phyloP scores from a whole-genome alignment of 2,888 invertebrate genomes.

The Synergus japonicus region DNA sequence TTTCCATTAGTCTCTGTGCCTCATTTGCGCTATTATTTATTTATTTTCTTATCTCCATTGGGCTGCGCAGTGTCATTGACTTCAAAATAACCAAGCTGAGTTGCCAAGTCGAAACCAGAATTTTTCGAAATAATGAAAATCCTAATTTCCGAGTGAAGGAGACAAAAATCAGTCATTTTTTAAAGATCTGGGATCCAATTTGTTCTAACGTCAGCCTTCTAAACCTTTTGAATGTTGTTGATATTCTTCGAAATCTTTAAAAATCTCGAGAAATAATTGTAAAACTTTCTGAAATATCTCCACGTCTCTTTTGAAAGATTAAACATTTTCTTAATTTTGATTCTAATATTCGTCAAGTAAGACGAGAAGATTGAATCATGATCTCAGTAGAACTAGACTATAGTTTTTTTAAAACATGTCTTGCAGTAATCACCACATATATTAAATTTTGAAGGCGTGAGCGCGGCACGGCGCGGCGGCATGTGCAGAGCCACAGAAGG shows the following conservation, averaged over 20 bases:
- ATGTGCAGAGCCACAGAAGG: conserved; percentile 62
- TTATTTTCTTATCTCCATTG: conserved; percentile 48
- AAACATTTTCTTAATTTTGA: too few species aligned
- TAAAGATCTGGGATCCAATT: too few species aligned
- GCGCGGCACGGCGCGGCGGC: conserved; percentile 46
- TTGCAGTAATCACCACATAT: neutral
- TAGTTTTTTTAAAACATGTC: neutral
- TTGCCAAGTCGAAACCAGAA: neutral
- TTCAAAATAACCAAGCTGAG: conserved; percentile 18
- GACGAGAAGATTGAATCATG: too few species aligned
- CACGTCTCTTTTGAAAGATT: too few species aligned
- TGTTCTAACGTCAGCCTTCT: too few species aligned
- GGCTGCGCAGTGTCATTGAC: conserved; percentile 48
- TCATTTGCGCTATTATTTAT: conserved; percentile 37
- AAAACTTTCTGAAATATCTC: too few species aligned
- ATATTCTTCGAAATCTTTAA: too few species aligned
- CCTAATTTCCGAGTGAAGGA: too few species aligned
- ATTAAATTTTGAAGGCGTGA: neutral
- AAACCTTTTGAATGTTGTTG: too few species aligned
- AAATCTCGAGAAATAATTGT: too few species aligned
- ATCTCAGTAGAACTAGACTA: neutral
- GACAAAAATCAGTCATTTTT: too few species aligned
- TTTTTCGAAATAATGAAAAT: neutral
- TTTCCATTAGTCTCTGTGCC: conserved; percentile 16
- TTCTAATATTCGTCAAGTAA: too few species aligned